A percentile compares a stretch with the other conserved stretches of the same genome.
Conservation (phyloP, 2,888 invertebrate species). For the Sesamia inferens region DNA sequence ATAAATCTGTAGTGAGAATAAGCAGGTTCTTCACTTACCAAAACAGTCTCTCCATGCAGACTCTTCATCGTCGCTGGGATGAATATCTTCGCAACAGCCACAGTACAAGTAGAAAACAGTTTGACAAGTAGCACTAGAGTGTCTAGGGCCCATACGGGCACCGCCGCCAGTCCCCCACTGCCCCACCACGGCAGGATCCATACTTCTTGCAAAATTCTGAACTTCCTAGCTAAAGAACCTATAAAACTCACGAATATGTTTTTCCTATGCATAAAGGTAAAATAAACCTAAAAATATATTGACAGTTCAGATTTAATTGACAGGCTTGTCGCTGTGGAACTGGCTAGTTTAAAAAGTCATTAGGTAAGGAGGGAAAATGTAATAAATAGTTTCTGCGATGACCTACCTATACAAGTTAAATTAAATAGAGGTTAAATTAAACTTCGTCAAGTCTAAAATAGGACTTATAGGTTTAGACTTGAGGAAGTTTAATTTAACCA, state of each 20-base stretch:
- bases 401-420: too few species aligned
- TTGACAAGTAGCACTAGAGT: constrained; percentile 81
- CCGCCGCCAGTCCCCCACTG: constrained; percentile 77
- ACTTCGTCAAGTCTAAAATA: too few species aligned
- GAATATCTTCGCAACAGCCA: constrained; percentile 74
- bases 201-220: constrained; percentile 82
- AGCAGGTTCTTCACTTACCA: constrained; percentile 69
- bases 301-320: constrained; percentile 48
- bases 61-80: constrained; percentile 83
- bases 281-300: constrained; percentile 70
- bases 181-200: constrained; percentile 87
- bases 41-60: constrained; percentile 84
- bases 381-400: not conserved
- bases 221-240: constrained; percentile 80
- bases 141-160: constrained; percentile 83
- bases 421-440: too few species aligned
- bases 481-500: not conserved
- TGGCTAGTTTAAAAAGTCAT: not conserved
- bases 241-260: constrained; percentile 80
- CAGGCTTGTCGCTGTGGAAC: constrained; percentile 15
- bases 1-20: not conserved
- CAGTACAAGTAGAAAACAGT: constrained; percentile 79
- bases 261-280: constrained; percentile 80
- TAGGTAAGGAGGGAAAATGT: not conserved
- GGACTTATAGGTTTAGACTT: not conserved